These are phyloP conservation scores for Halisarca cf. caerulea DNA, from an alignment of 37 sponge, comb jelly and placozoan genomes.

Conservation along the genomic window DNA sequence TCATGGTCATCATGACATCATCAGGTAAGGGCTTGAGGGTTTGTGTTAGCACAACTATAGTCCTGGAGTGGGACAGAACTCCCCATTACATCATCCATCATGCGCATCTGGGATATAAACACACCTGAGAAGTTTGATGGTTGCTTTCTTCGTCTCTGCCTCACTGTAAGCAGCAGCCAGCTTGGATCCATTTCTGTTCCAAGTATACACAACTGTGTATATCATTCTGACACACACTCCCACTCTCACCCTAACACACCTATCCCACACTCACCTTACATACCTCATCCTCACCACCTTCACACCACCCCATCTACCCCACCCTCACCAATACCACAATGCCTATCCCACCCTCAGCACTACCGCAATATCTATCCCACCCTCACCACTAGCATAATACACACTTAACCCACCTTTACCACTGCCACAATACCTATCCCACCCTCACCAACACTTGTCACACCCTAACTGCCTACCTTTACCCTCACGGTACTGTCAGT, in stretches of 20 bases:
- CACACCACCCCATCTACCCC: background rate
- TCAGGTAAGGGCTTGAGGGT: constrained; percentile 85
- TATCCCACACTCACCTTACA: background rate
- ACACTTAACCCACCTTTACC: background rate
- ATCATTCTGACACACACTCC: background rate
- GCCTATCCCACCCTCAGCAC: background rate
- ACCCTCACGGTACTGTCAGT: too few species aligned
- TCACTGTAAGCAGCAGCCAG: constrained; percentile 60
- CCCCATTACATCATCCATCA: background rate
- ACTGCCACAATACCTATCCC: background rate
- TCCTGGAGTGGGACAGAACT: constrained; percentile 29
- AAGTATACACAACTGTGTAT: background rate
- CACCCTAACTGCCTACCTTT: background rate
- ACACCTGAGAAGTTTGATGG: constrained; percentile 78
- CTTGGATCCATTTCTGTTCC: constrained; percentile 57
- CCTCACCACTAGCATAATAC: too few species aligned
- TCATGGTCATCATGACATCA: constrained; percentile 95
- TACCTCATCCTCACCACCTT: background rate
- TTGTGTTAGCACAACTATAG: constrained; percentile 93
- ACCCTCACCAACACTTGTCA: background rate
- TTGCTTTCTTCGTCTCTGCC: constrained; percentile 80
- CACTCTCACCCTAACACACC: background rate
- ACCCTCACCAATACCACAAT: background rate
- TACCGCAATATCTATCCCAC: too few species aligned
- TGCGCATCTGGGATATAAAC: background rate